Conservation (phyloP, 2,888 invertebrate species). For the Desoria tigrina region DNA sequence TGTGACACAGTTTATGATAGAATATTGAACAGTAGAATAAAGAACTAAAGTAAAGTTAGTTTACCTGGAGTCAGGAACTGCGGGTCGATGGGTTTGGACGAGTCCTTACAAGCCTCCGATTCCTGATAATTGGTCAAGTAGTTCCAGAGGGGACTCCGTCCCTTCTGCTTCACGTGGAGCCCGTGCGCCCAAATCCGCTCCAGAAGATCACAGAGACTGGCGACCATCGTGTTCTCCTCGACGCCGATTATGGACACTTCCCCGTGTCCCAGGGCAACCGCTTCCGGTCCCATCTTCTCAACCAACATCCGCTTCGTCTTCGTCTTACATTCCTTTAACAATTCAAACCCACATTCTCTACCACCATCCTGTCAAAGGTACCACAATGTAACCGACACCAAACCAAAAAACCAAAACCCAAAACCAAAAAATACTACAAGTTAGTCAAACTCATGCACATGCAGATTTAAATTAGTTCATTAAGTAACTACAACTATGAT, state of each 20-base stretch:
- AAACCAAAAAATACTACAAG: conserved; percentile 1
- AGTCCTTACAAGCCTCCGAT: conserved; percentile 68
- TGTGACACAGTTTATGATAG: too few species aligned
- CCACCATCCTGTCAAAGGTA: neutral
- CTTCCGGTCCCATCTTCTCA: conserved; percentile 98
- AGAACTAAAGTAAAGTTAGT: too few species aligned
- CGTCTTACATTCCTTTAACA: conserved; percentile 78
- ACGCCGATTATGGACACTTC: conserved; percentile 72
- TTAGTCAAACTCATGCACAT: conserved; percentile 5
- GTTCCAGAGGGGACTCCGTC: conserved; percentile 96
- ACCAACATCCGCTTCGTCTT: conserved; percentile 97
- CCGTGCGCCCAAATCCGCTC: conserved; percentile 99
- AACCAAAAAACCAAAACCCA: neutral
- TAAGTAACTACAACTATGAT: too few species aligned
- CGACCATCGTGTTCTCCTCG: conserved; percentile 96
- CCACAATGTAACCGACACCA: neutral
- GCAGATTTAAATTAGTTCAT: too few species aligned
- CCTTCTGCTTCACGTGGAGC: conserved; percentile 85
- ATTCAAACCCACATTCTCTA: neutral
- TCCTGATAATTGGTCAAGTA: conserved; percentile 89
- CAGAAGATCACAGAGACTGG: conserved; percentile 93
- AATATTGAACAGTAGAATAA: too few species aligned
- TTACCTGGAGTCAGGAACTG: conserved; percentile 68
- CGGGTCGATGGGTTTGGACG: conserved; percentile 63
- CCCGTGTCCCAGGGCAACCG: conserved; percentile 86